Evolutionary conservation across 2,113 vertebrate species (phyloP).

Genomic region (Bubo bubo): DNA sequence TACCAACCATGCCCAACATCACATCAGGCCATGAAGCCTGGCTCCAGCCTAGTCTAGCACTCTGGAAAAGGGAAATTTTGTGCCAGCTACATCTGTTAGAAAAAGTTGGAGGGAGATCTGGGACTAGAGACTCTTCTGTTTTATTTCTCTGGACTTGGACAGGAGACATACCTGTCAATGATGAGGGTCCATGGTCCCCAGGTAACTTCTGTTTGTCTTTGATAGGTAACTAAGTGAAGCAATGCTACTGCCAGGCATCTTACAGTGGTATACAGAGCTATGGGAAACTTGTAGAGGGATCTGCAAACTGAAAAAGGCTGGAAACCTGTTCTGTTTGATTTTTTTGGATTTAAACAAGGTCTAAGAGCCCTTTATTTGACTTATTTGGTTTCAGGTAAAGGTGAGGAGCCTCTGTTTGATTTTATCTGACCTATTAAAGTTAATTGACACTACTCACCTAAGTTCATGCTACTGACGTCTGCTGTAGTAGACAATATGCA

Average conservation of each 20-base stretch:
- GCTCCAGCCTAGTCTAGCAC: background rate
- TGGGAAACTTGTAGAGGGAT: background rate
- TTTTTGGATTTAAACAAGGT: background rate
- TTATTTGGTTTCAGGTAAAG: background rate
- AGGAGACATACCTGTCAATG: background rate
- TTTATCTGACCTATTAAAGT: background rate
- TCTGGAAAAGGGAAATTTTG: background rate
- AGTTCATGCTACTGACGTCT: background rate
- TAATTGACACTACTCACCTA: background rate
- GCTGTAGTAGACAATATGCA: background rate
- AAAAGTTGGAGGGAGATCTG: background rate
- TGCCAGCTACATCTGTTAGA: background rate
- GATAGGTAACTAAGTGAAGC: background rate
- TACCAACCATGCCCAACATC: background rate
- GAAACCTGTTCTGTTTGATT: background rate
- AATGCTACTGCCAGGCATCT: background rate
- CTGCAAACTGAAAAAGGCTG: background rate
- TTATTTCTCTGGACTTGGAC: background rate
- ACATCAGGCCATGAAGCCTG: background rate
- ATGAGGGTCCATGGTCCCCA: background rate
- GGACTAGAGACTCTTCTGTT: background rate
- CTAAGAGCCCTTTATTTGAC: background rate
- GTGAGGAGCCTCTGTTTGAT: background rate
- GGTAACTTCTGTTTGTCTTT: background rate
- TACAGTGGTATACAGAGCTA: background rate